Evolutionary conservation across 2,797 vertebrate genomes (phyloP), one percentile per base, ranked within the genome.

Genomic region (Carapus acus): DNA sequence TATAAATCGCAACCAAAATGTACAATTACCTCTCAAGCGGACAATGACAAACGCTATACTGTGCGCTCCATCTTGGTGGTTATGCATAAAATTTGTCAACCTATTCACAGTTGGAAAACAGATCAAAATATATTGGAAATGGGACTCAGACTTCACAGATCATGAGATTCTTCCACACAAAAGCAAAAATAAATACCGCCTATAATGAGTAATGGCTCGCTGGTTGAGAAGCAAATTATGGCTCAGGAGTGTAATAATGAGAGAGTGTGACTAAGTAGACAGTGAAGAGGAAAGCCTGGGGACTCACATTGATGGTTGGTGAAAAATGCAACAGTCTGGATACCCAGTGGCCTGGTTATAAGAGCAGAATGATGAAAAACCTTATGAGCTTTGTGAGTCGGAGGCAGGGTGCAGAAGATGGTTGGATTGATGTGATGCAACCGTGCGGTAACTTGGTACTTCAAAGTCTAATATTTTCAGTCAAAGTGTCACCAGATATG

Each of bases 341-440:
- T 65, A 57, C 12, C 6, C 6, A 4, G 18, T 62, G 74, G 68
- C 50, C 65, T 65, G 69, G 54, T 69, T 79, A 56, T 15, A 63
- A 34, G 33, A 52, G 54, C 56, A 15, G 69, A 37, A 40, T 60
- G 66, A 74, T 51, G 57, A 59, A 77, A 77, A 74, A 58, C 37
- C 37, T 60, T 16, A 43, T 14, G 53, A 57, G 52, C 52, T 69
- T 29, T 24, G 45, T 34, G 59, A 69, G 71, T 72, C 56, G 8
- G 59, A 45, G 27, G 11, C 27, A 33, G 41, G 33, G 56, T 59
- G 51, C 42, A 51, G 55, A 43, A 58, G 66, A 76, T 61, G 53
- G 37, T 40, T 67, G 69, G 43, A 67, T 66, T 64, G 63, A 77
- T 76, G 45, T 86, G 83, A 86, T 54, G 83, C 58, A 86, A 85